Base-by-base conservation (phyloP, 2,113 vertebrate species). In the Lamprotornis superbus region DNA sequence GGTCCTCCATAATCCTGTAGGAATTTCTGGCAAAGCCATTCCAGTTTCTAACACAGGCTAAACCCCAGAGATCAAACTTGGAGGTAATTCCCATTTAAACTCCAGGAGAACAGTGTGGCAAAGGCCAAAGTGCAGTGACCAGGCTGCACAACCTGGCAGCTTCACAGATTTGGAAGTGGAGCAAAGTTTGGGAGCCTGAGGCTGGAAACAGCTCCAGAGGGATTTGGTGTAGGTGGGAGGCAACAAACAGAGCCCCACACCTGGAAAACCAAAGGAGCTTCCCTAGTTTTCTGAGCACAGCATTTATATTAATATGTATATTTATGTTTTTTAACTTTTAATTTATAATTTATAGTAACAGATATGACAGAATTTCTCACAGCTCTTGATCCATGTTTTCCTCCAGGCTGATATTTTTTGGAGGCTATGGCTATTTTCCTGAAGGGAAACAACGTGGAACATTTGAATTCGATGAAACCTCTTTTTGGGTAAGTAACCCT, bases 401-500 rank as follows among this genome's bases (percentile, higher is more conserved):
- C 95, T 82, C 42, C 96, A 99, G 99, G 96, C 97, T 99, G 31
- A 97, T 99, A 91, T 99, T 98, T 98, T 99, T 99, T 94, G 99
- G 99, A 52, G 99, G 99, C 37, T 99, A 99, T 69, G 99, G 99
- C 39, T 99, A 99, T 67, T 98, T 98, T 68, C 98, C 98, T 60
- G 98, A 98, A 93, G 98, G 98, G 63, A 96, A 97, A 49, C 98
- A 99, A 92, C 94, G 97, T 46, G 99, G 99, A 89, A 99, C 98
- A 2, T 99, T 99, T 97, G 99, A 99, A 95, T 99, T 98, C 39
- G 99, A 99, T 83, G 99, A 99, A 96, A 99, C 98, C 2, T 99
- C 99, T 33, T 98, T 99, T 80, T 98, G 98, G 98, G 99, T 99
- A 91, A 95, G 97, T 61, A 42, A 83, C 73, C 24, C 30, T 46